Evolutionary conservation across 2,113 vertebrate genomes (phyloP).

Genomic region (Lathamus discolor): DNA sequence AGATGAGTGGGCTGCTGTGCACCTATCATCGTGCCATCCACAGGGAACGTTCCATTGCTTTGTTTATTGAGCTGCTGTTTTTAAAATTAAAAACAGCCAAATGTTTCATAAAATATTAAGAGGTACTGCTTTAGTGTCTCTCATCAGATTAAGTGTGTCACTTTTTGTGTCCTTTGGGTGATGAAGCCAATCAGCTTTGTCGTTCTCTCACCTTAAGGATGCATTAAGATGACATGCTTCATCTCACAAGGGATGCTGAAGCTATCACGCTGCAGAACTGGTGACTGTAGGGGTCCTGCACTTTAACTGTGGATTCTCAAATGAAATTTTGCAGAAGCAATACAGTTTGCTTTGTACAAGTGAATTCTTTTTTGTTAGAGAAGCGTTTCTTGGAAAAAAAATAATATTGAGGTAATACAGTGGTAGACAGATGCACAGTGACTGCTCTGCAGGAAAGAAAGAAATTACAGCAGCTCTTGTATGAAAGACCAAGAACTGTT

Average conservation of each 20-base stretch:
- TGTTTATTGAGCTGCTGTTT: constrained; percentile 34
- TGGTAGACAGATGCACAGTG: not conserved
- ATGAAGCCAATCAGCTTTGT: constrained; percentile 28
- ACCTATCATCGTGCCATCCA: not conserved
- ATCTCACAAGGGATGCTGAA: constrained; percentile 43
- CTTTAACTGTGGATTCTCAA: constrained; percentile 39
- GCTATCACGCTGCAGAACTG: constrained; percentile 12
- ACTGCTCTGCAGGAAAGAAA: constrained; percentile 34
- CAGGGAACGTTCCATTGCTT: not conserved
- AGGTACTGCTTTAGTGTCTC: not conserved
- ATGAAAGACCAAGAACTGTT: not conserved
- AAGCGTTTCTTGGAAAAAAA: not conserved
- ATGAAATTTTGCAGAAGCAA: constrained; percentile 55
- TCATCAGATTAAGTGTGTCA: constrained; percentile 47
- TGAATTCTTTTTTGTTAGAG: constrained; percentile 50
- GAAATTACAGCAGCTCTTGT: constrained; percentile 10
- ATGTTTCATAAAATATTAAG: constrained; percentile 56
- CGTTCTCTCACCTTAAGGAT: constrained; percentile 36
- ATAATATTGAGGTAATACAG: constrained; percentile 26
- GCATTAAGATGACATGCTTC: constrained; percentile 52
- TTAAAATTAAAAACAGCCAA: constrained; percentile 48
- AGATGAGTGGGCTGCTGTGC: not conserved
- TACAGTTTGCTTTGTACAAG: constrained; percentile 4
- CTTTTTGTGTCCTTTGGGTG: constrained; percentile 39
- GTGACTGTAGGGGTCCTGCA: constrained; percentile 42